phyloP scores from a whole-genome alignment of 2,797 vertebrate species.

The Premnoplex brunnescens region DNA sequence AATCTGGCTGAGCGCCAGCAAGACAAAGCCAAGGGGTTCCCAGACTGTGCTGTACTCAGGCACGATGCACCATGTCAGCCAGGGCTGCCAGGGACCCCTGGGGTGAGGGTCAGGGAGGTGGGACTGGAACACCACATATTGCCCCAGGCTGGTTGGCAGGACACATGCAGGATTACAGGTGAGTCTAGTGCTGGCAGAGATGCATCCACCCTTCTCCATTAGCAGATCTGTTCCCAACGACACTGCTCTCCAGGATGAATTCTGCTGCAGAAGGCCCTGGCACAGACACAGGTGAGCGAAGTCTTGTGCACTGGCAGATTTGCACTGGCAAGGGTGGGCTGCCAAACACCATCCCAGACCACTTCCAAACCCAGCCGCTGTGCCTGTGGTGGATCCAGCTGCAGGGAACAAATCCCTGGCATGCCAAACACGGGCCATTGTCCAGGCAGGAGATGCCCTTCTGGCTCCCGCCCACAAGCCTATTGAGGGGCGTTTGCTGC shows the following conservation, averaged over 20 bases:
- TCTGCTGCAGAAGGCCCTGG: neutral
- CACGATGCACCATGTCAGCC: rapidly evolving
- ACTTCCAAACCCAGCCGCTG: neutral
- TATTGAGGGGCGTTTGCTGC: neutral
- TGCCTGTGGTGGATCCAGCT: neutral
- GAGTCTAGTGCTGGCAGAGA: neutral
- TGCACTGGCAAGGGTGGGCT: neutral
- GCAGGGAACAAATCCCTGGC: neutral
- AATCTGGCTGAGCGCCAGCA: neutral
- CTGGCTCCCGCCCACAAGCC: neutral
- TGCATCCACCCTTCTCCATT: neutral
- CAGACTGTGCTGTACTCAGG: neutral
- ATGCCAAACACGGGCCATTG: neutral
- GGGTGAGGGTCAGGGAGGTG: rapidly evolving
- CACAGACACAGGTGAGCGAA: neutral
- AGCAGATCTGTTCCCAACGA: neutral
- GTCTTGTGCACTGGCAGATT: too few relatives aligned
- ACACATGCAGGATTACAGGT: rapidly evolving
- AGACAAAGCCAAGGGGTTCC: neutral
- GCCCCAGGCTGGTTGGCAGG: neutral
- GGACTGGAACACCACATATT: rapidly evolving
- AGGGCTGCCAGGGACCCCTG: neutral
- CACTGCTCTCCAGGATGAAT: neutral
- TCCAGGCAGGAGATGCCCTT: neutral
- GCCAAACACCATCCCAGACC: neutral